A percentile compares a stretch with the other conserved stretches of the same genome.
These are phyloP conservation scores for Mamestra configurata DNA, from an alignment of 1,140 invertebrate genomes.

Conservation along the genomic window DNA sequence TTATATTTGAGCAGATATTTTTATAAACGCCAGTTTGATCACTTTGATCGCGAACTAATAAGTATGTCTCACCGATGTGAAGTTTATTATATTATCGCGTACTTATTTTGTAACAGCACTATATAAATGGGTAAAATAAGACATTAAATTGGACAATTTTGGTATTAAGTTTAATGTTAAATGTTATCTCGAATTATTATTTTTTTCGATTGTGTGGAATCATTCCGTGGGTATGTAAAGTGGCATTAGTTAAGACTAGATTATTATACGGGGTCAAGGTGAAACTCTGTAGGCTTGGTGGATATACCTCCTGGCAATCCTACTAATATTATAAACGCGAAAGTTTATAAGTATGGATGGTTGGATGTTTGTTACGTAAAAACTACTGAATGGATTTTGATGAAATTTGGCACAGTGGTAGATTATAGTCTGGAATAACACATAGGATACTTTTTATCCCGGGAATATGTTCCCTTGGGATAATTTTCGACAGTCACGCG, in stretches of 20 bases:
- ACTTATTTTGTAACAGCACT: conserved; percentile 43
- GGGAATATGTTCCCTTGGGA: no score
- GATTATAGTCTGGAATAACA: no score
- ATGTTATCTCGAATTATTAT: conserved; percentile 48
- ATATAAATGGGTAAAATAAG: conserved; percentile 16
- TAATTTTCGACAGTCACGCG: no score
- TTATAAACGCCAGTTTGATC: conserved; percentile 43
- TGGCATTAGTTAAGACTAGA: conserved; percentile 24
- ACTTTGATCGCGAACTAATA: not conserved
- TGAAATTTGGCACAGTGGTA: no score
- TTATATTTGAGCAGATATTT: conserved; percentile 49
- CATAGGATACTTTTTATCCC: no score
- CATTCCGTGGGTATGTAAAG: conserved; percentile 37
- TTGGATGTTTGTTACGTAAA: no score
- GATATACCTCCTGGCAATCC: no score
- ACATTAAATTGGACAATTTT: conserved; percentile 35
- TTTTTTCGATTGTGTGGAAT: conserved; percentile 36
- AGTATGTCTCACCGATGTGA: conserved; percentile 21
- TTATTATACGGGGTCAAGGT: not conserved
- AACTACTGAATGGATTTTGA: no score
- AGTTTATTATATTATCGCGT: conserved; percentile 21
- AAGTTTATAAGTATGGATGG: no score
- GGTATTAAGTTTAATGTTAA: conserved; percentile 32
- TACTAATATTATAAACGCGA: no score
- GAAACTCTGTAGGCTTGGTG: no score